These are phyloP conservation scores for Pachycephus smyrnensis DNA, from an alignment of 2,888 invertebrate genomes.

Conservation along the genomic window DNA sequence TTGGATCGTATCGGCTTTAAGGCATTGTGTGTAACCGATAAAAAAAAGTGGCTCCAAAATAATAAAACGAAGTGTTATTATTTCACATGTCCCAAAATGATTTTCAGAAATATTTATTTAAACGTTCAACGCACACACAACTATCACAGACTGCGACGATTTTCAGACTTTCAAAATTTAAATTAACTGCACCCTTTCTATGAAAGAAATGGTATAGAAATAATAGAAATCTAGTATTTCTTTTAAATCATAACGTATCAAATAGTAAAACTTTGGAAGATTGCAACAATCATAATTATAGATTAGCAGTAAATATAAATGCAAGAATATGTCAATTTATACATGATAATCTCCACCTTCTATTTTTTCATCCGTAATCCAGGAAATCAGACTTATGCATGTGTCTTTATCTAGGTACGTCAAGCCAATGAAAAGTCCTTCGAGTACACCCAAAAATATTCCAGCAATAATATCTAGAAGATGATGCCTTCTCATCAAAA, in stretches of 20 bases:
- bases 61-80: neutral
- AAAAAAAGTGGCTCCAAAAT: neutral
- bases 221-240: neutral
- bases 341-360: slow-evolving; percentile 80
- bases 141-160: neutral
- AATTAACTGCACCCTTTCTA: neutral
- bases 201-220: too few relatives aligned
- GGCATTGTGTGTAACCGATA: neutral
- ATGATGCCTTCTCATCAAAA: slow-evolving; percentile 88
- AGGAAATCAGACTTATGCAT: slow-evolving; percentile 72
- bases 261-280: neutral
- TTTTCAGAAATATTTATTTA: neutral
- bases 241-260: neutral
- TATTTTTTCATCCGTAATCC: slow-evolving; percentile 76
- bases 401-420: slow-evolving; percentile 79
- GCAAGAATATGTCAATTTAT: slow-evolving; percentile 50
- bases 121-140: neutral
- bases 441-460: slow-evolving; percentile 77
- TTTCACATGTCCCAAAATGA: neutral
- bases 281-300: neutral
- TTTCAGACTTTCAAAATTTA: neutral
- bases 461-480: slow-evolving; percentile 88
- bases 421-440: slow-evolving; percentile 74
- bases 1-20: neutral
- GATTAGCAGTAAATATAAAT: neutral